phyloP scores from a whole-genome alignment of 2,797 vertebrate species.

The Uromys caudimaculatus region DNA sequence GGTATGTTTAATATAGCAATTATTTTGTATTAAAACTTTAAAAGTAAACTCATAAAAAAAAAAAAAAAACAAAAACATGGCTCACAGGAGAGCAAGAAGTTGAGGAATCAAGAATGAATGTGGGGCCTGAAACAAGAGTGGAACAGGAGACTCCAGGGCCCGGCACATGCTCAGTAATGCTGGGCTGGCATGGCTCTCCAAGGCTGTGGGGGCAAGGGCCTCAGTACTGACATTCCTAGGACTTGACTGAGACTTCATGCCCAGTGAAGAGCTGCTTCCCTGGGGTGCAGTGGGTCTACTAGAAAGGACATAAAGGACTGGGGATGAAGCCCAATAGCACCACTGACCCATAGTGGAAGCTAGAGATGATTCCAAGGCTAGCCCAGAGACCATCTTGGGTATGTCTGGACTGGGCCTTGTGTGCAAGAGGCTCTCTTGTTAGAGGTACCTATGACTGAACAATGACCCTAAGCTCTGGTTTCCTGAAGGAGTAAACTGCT shows the following conservation, averaged over 20 bases:
- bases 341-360: neutral
- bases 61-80: neutral
- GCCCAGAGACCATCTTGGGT: neutral
- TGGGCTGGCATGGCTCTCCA: neutral
- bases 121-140: neutral
- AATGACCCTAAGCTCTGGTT: neutral
- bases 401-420: neutral
- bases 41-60: neutral
- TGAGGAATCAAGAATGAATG: neutral
- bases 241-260: neutral
- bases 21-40: neutral
- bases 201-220: fast-evolving
- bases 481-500: neutral
- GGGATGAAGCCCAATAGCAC: neutral
- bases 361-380: constrained; percentile 41
- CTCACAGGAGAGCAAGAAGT: neutral
- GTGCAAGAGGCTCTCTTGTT: neutral
- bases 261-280: neutral
- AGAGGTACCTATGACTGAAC: neutral
- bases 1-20: neutral
- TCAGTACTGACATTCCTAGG: neutral
- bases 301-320: neutral
- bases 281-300: neutral
- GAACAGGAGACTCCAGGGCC: neutral
- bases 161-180: neutral